Conservation (phyloP, 2,113 vertebrate genomes). For the Toxostoma redivivum region DNA sequence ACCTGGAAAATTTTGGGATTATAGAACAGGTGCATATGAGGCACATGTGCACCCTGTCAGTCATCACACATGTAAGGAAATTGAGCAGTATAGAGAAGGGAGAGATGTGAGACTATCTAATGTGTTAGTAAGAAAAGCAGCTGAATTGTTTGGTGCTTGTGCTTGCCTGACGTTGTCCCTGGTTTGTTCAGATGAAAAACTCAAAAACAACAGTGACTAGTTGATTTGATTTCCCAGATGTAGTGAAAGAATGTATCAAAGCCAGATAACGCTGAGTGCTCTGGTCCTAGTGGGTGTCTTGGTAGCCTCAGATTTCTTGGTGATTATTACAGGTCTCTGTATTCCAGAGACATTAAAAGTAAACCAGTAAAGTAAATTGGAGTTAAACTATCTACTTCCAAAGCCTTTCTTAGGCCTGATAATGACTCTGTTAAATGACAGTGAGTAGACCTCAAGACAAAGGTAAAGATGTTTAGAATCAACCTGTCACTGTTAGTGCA, state of each 20-base stretch:
- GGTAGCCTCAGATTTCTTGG: background rate
- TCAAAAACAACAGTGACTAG: background rate
- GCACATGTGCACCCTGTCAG: rapidly evolving
- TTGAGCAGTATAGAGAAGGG: background rate
- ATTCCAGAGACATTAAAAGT: background rate
- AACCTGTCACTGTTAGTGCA: background rate
- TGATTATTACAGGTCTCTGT: background rate
- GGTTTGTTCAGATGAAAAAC: background rate
- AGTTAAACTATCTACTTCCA: background rate
- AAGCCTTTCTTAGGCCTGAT: background rate
- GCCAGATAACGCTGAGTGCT: background rate
- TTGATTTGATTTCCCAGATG: background rate
- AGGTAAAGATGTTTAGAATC: background rate
- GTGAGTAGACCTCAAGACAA: background rate
- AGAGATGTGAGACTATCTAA: background rate
- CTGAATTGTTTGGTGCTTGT: background rate
- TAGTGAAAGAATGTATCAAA: background rate
- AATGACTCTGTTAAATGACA: background rate
- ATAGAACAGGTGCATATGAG: background rate
- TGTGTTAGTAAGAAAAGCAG: background rate
- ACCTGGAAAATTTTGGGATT: background rate
- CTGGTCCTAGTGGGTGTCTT: background rate
- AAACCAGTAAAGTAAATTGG: background rate
- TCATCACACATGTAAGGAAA: background rate
- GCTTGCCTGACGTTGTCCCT: background rate